Conservation (phyloP, 2,888 invertebrate species). For the Drepana falcataria region DNA sequence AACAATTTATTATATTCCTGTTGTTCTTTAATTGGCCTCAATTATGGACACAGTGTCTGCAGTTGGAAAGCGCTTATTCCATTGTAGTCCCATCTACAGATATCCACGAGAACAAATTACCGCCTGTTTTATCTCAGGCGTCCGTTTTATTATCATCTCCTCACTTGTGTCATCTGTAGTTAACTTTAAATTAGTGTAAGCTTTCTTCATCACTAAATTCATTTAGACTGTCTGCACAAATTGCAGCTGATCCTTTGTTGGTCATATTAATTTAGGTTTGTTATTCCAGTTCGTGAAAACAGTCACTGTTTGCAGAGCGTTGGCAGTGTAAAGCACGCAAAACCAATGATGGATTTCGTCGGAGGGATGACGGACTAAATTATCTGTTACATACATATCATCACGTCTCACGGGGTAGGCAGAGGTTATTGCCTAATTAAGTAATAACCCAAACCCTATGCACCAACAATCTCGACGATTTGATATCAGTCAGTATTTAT, state of each 20-base stretch:
- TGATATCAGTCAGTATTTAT: no score
- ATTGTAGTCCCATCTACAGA: constrained; percentile 24
- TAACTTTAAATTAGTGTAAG: constrained; percentile 48
- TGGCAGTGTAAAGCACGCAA: no score
- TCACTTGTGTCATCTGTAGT: constrained; percentile 32
- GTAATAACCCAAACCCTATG: no score
- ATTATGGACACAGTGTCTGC: constrained; percentile 11
- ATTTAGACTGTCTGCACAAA: constrained; percentile 43
- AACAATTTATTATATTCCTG: background rate
- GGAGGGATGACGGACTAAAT: no score
- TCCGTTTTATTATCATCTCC: constrained; percentile 42
- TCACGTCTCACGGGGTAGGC: no score
- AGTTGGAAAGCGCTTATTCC: constrained; percentile 12
- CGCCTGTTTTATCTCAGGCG: constrained; percentile 34
- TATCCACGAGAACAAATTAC: constrained; percentile 38
- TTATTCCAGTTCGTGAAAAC: constrained; percentile 2
- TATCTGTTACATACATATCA: no score
- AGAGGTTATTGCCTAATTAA: no score
- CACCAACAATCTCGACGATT: no score
- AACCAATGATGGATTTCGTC: no score
- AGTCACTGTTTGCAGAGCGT: background rate
- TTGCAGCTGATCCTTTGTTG: constrained; percentile 29
- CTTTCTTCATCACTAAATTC: constrained; percentile 48
- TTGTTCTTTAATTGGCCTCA: constrained; percentile 5
- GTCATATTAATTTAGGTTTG: constrained; percentile 14